Evolutionary conservation across 1,140 invertebrate species (phyloP).

Genomic region (Delia radicum): DNA sequence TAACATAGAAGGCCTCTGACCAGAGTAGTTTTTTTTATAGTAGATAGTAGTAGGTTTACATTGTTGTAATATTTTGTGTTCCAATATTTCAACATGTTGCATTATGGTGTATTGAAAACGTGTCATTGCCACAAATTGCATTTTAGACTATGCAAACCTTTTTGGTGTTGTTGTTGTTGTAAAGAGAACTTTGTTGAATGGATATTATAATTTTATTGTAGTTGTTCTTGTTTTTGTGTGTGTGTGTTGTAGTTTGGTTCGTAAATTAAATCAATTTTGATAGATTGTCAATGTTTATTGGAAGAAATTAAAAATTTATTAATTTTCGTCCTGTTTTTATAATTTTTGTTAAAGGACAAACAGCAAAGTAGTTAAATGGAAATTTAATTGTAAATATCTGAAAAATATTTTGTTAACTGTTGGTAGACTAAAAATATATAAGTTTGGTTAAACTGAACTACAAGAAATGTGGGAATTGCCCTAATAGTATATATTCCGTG

Average conservation of each 20-base stretch:
- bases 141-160: slow-evolving; percentile 14
- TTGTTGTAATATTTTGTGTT: neutral
- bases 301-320: slow-evolving; percentile 8
- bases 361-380: too few species aligned
- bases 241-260: neutral
- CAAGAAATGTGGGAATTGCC: too few species aligned
- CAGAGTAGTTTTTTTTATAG: neutral
- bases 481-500: too few species aligned
- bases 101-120: slow-evolving; percentile 19
- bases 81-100: slow-evolving; percentile 19
- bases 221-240: neutral
- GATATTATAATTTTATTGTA: slow-evolving; percentile 5
- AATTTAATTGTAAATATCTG: too few species aligned
- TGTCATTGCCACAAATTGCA: slow-evolving; percentile 21
- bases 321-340: too few species aligned
- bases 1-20: too few species aligned
- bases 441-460: too few species aligned
- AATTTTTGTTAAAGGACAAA: too few species aligned
- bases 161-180: neutral
- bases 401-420: too few species aligned
- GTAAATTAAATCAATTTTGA: slow-evolving; percentile 22
- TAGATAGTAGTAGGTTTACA: neutral
- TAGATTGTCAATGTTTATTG: slow-evolving; percentile 19
- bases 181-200: too few species aligned
- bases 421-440: too few species aligned